These are phyloP conservation scores for Ranitomeya variabilis DNA, from an alignment of 2,113 vertebrate genomes.

Conservation along the genomic window DNA sequence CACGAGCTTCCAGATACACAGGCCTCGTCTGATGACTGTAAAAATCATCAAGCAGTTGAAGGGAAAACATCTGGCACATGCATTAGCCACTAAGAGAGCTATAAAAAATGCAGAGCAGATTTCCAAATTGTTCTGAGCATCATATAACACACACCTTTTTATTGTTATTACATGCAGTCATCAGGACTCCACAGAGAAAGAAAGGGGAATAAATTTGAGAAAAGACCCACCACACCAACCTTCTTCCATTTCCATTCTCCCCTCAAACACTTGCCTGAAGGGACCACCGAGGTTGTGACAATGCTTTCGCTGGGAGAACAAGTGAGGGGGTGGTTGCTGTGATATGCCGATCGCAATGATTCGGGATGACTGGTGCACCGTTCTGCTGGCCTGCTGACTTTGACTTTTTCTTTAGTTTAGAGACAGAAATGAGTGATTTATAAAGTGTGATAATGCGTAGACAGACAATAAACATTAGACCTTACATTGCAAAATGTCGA, in stretches of 20 bases:
- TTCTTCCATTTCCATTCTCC: constrained; percentile 39
- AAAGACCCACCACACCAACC: constrained; percentile 48
- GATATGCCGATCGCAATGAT: constrained; percentile 49
- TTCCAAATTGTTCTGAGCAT: constrained; percentile 52
- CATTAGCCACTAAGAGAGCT: constrained; percentile 41
- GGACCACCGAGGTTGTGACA: constrained; percentile 49
- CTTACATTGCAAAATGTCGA: constrained; percentile 17
- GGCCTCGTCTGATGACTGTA: constrained; percentile 1
- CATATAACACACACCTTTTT: constrained; percentile 52
- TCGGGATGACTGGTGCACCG: constrained; percentile 15
- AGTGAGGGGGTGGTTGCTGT: constrained; percentile 28
- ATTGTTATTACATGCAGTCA: constrained; percentile 54
- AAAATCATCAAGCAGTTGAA: constrained; percentile 41
- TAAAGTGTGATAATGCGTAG: constrained; percentile 33
- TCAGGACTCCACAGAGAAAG: constrained; percentile 47
- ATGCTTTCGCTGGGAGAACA: constrained; percentile 7
- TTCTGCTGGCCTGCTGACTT: constrained; percentile 17
- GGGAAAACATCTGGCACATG: constrained; percentile 49
- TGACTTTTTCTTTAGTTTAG: constrained; percentile 9
- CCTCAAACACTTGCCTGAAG: constrained; percentile 37
- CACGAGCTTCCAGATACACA: constrained; percentile 4
- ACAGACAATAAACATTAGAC: constrained; percentile 6
- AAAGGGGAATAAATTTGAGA: constrained; percentile 37
- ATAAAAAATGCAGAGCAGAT: constrained; percentile 42
- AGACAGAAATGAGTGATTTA: constrained; percentile 51